Conservation (phyloP, 2,888 invertebrate genomes). For the Microctonus hyperodae region DNA sequence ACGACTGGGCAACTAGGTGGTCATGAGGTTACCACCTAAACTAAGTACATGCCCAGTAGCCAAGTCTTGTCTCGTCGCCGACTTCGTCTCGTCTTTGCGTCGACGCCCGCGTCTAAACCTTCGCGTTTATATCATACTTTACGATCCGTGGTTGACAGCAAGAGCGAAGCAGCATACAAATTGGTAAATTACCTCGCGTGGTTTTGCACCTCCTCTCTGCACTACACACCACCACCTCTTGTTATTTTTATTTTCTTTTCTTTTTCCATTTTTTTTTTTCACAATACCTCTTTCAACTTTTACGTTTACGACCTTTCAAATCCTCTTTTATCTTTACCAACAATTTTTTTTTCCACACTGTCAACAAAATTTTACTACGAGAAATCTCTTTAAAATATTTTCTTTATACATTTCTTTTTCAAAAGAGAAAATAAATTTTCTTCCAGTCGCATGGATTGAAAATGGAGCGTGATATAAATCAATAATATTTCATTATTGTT, state of each 20-base stretch:
- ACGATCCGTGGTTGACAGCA: conserved; percentile 41
- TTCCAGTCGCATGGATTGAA: too few species aligned
- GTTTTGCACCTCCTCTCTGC: conserved; percentile 21
- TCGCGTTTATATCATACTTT: conserved; percentile 44
- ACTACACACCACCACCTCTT: conserved; percentile 5
- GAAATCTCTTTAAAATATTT: not conserved
- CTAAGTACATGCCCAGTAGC: conserved; percentile 5
- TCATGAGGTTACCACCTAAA: conserved; percentile 29
- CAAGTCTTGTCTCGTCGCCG: not conserved
- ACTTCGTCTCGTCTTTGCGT: conserved; percentile 26
- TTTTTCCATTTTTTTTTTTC: conserved; percentile 7
- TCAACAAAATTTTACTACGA: not conserved
- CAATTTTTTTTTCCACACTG: not conserved
- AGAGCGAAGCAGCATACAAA: conserved; percentile 42
- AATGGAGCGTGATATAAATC: too few species aligned
- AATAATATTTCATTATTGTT: too few species aligned
- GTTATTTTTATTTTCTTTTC: conserved; percentile 5
- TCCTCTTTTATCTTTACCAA: not conserved
- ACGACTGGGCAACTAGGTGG: conserved; percentile 32
- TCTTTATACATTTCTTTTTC: too few species aligned
- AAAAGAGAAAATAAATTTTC: too few species aligned
- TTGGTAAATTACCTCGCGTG: conserved; percentile 42
- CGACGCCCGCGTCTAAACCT: conserved; percentile 31
- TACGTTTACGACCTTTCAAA: not conserved
- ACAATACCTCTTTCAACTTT: not conserved